Evolutionary conservation across 2,888 invertebrate genomes (phyloP).

Genomic region (Clitarchus hookeri): DNA sequence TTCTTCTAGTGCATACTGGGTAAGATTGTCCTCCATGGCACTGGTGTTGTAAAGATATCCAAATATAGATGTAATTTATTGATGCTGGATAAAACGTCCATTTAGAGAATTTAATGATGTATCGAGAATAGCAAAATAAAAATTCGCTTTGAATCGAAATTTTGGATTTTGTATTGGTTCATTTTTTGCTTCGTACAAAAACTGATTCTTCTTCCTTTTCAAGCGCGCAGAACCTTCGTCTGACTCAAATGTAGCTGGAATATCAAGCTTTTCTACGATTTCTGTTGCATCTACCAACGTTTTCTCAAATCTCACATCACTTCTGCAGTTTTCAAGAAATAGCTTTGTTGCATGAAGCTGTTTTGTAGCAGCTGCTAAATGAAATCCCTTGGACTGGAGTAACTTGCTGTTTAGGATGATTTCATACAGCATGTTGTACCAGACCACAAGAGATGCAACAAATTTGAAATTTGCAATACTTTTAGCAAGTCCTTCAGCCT

Average conservation of each 20-base stretch:
- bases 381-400: not conserved
- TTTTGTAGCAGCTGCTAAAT: no score
- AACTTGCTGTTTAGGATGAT: slow-evolving; percentile 29
- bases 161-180: slow-evolving; percentile 21
- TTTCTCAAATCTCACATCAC: slow-evolving; percentile 32
- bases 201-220: slow-evolving; percentile 34
- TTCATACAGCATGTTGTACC: not conserved
- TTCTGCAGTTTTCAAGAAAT: no score
- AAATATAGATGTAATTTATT: not conserved
- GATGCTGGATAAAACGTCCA: no score
- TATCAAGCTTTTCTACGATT: slow-evolving; percentile 40
- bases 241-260: slow-evolving; percentile 36
- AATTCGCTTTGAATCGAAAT: slow-evolving; percentile 38
- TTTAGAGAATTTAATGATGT: not conserved
- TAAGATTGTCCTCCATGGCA: not conserved
- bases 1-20: slow-evolving; percentile 20
- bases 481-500: slow-evolving; percentile 34
- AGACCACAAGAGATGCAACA: slow-evolving; percentile 31
- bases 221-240: slow-evolving; percentile 34
- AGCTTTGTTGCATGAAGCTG: no score
- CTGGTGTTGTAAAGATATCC: not conserved
- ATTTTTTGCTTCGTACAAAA: slow-evolving; percentile 32
- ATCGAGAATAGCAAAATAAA: slow-evolving; percentile 33
- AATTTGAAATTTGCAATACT: slow-evolving; percentile 36
- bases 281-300: slow-evolving; percentile 39